Percentiles rank a stretch among this genome's conserved stretches.
phyloP scores from a whole-genome alignment of 2,797 vertebrate species.

The Zonotrichia albicollis region DNA sequence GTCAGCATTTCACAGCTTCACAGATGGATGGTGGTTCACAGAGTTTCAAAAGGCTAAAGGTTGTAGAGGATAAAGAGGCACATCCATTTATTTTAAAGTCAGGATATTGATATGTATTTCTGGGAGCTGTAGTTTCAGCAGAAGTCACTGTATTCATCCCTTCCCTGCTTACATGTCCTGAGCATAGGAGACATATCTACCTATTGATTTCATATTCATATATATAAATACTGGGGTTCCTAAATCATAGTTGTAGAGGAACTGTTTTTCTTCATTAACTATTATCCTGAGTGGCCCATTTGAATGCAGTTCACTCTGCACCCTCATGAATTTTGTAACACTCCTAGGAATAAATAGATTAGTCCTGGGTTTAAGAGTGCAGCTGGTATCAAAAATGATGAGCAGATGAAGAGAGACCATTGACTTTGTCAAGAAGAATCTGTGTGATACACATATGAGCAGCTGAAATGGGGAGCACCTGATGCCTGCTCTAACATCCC shows the following conservation, averaged over 20 bases:
- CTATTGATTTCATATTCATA: not conserved
- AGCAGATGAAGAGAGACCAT: not conserved
- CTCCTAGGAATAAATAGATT: conserved; percentile 25
- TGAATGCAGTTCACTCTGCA: not conserved
- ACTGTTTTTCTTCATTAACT: conserved; percentile 4
- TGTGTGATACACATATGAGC: not conserved
- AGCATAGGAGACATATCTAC: not conserved
- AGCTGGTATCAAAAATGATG: not conserved
- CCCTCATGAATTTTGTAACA: not conserved
- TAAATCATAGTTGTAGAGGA: not conserved
- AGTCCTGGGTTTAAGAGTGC: not conserved
- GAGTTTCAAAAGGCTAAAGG: not conserved
- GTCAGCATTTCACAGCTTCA: not conserved
- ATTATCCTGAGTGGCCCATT: not conserved
- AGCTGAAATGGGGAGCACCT: not conserved
- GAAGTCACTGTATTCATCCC: not conserved
- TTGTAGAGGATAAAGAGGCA: not conserved
- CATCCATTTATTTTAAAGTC: not conserved
- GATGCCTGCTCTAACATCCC: not conserved
- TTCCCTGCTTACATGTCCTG: not conserved
- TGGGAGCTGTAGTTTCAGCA: not conserved
- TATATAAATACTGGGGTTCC: not conserved
- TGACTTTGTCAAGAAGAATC: not conserved
- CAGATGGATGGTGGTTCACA: not conserved
- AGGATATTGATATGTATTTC: not conserved